These are phyloP conservation scores for Crambe crambe DNA, from an alignment of 37 sponge, comb jelly and placozoan species.

Conservation along the genomic window DNA sequence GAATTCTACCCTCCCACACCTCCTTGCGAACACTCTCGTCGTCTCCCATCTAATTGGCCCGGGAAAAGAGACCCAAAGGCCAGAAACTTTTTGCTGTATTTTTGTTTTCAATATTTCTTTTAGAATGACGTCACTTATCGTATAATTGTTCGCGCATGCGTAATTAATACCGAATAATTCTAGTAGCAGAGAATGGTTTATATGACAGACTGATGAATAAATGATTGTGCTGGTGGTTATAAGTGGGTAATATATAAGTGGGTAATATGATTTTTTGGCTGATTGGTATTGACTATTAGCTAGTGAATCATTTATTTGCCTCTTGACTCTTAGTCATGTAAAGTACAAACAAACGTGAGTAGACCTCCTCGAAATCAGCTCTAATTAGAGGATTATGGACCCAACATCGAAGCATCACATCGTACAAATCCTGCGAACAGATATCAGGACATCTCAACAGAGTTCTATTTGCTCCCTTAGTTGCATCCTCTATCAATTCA, in stretches of 20 bases:
- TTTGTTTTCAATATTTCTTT: too few relatives aligned
- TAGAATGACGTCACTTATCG: too few relatives aligned
- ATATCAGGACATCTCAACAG: constrained; percentile 36
- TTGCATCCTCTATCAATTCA: constrained; percentile 72
- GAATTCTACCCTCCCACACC: constrained; percentile 97
- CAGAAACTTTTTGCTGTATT: too few relatives aligned
- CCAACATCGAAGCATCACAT: constrained; percentile 67
- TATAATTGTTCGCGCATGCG: too few relatives aligned
- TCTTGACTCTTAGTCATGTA: constrained; percentile 30
- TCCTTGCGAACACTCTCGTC: constrained; percentile 65
- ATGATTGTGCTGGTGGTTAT: too few relatives aligned
- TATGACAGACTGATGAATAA: too few relatives aligned
- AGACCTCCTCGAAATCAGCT: constrained; percentile 69
- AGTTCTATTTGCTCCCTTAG: constrained; percentile 45
- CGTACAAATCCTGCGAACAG: constrained; percentile 57
- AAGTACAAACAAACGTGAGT: constrained; percentile 54
- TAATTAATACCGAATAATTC: too few relatives aligned
- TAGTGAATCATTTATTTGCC: background rate
- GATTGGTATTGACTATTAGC: too few relatives aligned
- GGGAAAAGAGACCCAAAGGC: too few relatives aligned
- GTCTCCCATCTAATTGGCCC: constrained; percentile 48
- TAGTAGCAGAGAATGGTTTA: too few relatives aligned
- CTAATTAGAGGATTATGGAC: constrained; percentile 49
- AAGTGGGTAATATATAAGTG: too few relatives aligned
- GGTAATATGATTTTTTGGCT: too few relatives aligned